Conservation (phyloP, 2,113 vertebrate species). For the Oreochromis aureus region DNA sequence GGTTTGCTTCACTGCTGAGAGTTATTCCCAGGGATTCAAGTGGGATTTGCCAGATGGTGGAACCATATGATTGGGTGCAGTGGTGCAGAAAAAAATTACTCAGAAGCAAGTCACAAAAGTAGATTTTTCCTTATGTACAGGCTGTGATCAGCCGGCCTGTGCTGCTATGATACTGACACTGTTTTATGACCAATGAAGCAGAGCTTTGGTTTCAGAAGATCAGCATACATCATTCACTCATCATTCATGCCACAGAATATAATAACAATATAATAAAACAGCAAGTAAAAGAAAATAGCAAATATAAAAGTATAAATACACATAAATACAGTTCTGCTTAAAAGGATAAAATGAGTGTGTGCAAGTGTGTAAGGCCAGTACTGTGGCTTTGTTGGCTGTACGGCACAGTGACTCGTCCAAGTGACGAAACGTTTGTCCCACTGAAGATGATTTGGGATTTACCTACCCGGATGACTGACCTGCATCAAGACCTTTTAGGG, state of each 20-base stretch:
- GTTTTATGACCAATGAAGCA: not conserved
- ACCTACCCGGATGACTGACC: too few relatives aligned
- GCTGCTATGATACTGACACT: not conserved
- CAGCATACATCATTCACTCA: not conserved
- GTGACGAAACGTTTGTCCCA: too few relatives aligned
- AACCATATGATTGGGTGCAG: not conserved
- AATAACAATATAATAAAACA: not conserved
- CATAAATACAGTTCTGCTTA: not conserved
- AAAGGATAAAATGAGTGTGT: too few relatives aligned
- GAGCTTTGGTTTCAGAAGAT: not conserved
- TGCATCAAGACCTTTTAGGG: too few relatives aligned
- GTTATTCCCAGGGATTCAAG: not conserved
- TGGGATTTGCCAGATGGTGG: not conserved
- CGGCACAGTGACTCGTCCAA: too few relatives aligned
- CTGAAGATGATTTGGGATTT: too few relatives aligned
- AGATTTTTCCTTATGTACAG: not conserved
- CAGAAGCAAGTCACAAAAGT: not conserved
- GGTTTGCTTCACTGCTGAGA: not conserved
- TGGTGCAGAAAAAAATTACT: not conserved
- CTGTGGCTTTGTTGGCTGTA: too few relatives aligned
- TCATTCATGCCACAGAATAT: not conserved
- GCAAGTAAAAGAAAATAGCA: not conserved
- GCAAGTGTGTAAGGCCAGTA: too few relatives aligned
- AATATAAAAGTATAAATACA: not conserved
- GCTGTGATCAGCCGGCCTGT: not conserved